Conservation (phyloP, 30 jellyfish, hydroid and myxozoan genomes). For the Morbakka virulenta region DNA sequence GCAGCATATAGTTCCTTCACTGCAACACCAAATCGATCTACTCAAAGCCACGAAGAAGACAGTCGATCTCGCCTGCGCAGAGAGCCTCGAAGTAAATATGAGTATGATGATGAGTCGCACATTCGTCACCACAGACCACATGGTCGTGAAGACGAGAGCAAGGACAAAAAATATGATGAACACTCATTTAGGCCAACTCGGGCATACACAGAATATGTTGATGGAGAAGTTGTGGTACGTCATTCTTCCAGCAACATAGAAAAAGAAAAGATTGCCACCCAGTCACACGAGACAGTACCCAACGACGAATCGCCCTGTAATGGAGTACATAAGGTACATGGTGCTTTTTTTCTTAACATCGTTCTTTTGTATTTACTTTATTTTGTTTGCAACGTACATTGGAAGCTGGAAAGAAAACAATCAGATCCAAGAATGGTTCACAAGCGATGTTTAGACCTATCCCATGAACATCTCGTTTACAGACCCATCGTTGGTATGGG, state of each 20-base stretch:
- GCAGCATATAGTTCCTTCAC: not conserved
- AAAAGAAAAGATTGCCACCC: not conserved
- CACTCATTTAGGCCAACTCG: not conserved
- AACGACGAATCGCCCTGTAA: not conserved
- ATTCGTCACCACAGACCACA: not conserved
- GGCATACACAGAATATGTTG: not conserved
- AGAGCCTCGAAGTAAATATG: not conserved
- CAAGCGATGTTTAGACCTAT: too few relatives aligned
- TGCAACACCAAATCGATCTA: not conserved
- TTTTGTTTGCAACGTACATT: too few relatives aligned
- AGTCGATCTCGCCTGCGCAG: not conserved
- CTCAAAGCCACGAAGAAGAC: not conserved
- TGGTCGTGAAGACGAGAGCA: not conserved
- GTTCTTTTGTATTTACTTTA: too few relatives aligned
- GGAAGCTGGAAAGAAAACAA: too few relatives aligned
- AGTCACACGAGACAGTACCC: not conserved
- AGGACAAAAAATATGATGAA: not conserved
- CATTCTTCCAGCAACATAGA: not conserved
- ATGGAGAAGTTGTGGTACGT: not conserved
- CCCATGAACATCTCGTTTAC: too few relatives aligned
- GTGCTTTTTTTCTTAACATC: too few relatives aligned
- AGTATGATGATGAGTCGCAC: too few relatives aligned
- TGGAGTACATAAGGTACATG: too few relatives aligned
- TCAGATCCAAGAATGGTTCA: too few relatives aligned
- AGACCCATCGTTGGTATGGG: too few relatives aligned